A percentile compares a stretch with the other conserved stretches of the same genome.
These are phyloP conservation scores for Zoanthus sansibaricus DNA, from an alignment of 92 coral and sea anemone genomes.

Conservation along the genomic window DNA sequence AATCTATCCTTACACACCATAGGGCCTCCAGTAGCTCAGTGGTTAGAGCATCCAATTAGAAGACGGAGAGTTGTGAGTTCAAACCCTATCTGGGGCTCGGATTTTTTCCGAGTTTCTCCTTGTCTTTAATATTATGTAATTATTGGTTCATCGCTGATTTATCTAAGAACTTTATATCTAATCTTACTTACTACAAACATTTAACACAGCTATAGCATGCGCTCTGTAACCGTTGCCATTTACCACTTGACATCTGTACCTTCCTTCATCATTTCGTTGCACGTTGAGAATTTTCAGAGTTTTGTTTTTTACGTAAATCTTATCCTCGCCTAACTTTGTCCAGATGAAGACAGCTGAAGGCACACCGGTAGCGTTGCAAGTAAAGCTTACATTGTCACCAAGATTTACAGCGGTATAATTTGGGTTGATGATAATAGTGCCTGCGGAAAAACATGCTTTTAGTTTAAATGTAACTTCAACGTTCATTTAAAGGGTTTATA, in stretches of 20 bases:
- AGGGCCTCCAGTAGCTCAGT: too few relatives aligned
- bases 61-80: too few relatives aligned
- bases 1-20: too few relatives aligned
- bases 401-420: not conserved
- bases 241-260: slow-evolving; percentile 13
- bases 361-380: slow-evolving; percentile 15
- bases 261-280: not conserved
- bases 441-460: not conserved
- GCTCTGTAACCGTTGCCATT: slow-evolving; percentile 29
- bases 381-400: slow-evolving; percentile 14
- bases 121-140: too few relatives aligned
- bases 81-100: too few relatives aligned
- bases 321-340: slow-evolving; percentile 30
- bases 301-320: not conserved
- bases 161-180: not conserved
- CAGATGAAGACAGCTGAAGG: not conserved
- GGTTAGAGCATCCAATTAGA: too few relatives aligned
- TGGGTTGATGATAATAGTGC: not conserved
- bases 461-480: not conserved
- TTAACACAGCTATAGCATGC: slow-evolving; percentile 6
- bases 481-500: too few relatives aligned
- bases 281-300: slow-evolving; percentile 4
- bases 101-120: too few relatives aligned
- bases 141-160: too few relatives aligned
- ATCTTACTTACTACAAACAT: not conserved